Percentiles rank a stretch among this genome's conserved stretches.
phyloP scores from a whole-genome alignment of 2,888 invertebrate species.

The Norana najaformis region DNA sequence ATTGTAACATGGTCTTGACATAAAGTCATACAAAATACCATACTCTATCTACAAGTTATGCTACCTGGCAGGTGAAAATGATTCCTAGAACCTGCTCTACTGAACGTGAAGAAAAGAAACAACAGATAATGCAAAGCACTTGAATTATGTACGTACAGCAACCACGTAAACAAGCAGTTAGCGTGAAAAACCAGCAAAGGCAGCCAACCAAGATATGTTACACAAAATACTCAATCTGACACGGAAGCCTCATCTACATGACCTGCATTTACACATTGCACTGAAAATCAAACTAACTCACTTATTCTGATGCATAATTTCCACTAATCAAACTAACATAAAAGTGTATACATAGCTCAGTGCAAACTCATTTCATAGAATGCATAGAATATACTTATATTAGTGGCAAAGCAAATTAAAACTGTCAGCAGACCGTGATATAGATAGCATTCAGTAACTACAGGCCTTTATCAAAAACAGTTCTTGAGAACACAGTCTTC shows the following conservation, averaged over 20 bases:
- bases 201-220: not conserved
- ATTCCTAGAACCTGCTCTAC: not conserved
- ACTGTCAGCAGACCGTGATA: too few species aligned
- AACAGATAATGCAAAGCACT: not conserved
- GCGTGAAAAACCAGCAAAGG: not conserved
- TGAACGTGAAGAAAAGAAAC: not conserved
- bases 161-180: not conserved
- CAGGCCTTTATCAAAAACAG: too few species aligned
- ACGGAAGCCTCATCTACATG: not conserved
- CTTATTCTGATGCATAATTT: not conserved
- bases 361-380: not conserved
- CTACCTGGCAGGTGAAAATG: not conserved
- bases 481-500: too few species aligned
- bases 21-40: not conserved
- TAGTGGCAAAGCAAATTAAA: too few species aligned
- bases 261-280: not conserved
- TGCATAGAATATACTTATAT: not conserved
- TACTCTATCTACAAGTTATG: not conserved
- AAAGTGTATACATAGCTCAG: too few species aligned
- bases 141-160: not conserved
- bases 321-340: not conserved
- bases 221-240: not conserved
- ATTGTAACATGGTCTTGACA: not conserved
- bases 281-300: not conserved
- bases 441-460: too few species aligned